phyloP scores from a whole-genome alignment of 2,797 vertebrate species.

The Sebastes matsubarae region DNA sequence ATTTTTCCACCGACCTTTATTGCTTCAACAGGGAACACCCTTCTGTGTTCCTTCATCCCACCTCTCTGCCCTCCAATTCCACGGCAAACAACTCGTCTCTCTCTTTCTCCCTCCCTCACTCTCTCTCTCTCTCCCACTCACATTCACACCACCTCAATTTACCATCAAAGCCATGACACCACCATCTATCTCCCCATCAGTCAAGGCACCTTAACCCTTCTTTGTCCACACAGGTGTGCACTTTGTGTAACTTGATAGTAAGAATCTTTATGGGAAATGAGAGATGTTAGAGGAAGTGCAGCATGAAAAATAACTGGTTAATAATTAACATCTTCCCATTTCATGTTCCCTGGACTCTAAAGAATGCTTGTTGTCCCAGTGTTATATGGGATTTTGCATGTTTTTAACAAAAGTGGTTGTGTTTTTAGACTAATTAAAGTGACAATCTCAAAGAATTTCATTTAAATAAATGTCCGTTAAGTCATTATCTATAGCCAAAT shows the following conservation, averaged over 20 bases:
- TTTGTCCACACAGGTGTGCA: constrained; percentile 30
- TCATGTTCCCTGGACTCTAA: neutral
- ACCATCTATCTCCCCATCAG: neutral
- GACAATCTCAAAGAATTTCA: too few relatives aligned
- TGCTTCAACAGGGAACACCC: constrained; percentile 21
- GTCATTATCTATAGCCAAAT: too few relatives aligned
- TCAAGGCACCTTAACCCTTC: neutral
- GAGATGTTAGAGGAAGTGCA: neutral
- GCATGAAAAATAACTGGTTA: constrained; percentile 29
- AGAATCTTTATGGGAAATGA: neutral
- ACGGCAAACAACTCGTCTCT: neutral
- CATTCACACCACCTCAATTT: neutral
- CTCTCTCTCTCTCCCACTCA: neutral
- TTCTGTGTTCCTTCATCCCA: constrained; percentile 13
- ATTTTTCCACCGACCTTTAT: constrained; percentile 1
- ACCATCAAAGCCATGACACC: neutral
- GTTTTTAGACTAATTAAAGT: neutral
- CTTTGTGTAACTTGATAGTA: constrained; percentile 34
- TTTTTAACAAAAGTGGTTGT: neutral
- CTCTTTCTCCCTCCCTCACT: neutral
- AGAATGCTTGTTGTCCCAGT: neutral
- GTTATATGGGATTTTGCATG: neutral
- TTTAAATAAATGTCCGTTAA: too few relatives aligned
- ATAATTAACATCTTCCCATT: constrained; percentile 42
- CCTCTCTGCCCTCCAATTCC: constrained; percentile 12